Conservation (phyloP, 2,797 vertebrate genomes). For the Enteromius afrohamiltoni region DNA sequence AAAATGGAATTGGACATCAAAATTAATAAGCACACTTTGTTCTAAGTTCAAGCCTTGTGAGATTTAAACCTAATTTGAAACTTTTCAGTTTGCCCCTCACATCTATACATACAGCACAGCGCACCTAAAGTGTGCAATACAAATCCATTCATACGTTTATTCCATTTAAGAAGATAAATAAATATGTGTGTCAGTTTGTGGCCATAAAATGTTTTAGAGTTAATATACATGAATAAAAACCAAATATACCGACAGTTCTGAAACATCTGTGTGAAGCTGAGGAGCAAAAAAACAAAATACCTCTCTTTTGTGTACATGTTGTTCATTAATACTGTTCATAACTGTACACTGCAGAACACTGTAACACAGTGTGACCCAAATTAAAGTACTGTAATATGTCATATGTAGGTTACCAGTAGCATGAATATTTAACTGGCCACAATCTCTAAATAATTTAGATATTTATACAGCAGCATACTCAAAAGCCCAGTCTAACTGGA, state of each 20-base stretch:
- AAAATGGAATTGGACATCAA: no score
- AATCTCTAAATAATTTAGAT: slow-evolving; percentile 28
- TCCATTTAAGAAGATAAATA: not conserved
- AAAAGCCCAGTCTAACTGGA: slow-evolving; percentile 13
- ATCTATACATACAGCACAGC: not conserved
- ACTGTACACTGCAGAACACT: not conserved
- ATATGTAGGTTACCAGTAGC: slow-evolving; percentile 22
- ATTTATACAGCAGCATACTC: not conserved
- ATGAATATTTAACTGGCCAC: slow-evolving; percentile 8
- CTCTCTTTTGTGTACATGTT: not conserved
- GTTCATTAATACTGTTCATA: not conserved
- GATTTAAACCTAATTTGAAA: not conserved
- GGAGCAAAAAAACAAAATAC: not conserved
- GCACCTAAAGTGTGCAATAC: not conserved
- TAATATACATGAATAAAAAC: not conserved
- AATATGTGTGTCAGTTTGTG: not conserved
- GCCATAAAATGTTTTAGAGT: not conserved
- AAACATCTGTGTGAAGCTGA: not conserved
- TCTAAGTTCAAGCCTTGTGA: not conserved
- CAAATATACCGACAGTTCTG: not conserved
- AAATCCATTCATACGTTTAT: not conserved
- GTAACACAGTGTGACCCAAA: not conserved
- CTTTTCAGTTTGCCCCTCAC: not conserved
- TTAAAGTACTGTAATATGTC: not conserved
- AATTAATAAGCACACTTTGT: no score